phyloP scores from a whole-genome alignment of 2,888 invertebrate genomes.

The Troides oblongomaculatus region DNA sequence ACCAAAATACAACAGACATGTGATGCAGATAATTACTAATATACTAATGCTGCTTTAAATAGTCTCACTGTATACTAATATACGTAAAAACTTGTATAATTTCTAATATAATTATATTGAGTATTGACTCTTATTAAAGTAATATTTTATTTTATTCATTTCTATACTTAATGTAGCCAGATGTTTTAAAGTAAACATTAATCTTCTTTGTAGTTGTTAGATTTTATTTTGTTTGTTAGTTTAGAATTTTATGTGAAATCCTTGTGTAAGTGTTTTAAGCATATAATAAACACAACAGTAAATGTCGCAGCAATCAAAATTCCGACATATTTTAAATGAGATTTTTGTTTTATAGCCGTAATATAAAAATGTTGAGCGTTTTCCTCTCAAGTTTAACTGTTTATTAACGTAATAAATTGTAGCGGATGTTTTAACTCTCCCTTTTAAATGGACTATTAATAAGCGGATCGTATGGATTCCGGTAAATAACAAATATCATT shows the following conservation, averaged over 20 bases:
- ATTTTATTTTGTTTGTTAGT: too few species aligned
- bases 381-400: slow-evolving; percentile 4
- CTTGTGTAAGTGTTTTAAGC: not conserved
- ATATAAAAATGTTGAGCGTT: not conserved
- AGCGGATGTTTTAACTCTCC: not conserved
- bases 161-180: not conserved
- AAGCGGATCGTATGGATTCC: not conserved
- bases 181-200: not conserved
- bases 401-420: slow-evolving; percentile 13
- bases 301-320: slow-evolving; percentile 2
- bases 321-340: slow-evolving; percentile 2
- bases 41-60: too few species aligned
- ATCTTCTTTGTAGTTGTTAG: not conserved
- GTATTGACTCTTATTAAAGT: not conserved
- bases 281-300: not conserved
- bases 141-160: too few species aligned
- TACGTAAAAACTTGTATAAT: too few species aligned
- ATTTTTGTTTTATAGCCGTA: not conserved
- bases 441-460: slow-evolving; percentile 3
- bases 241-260: not conserved
- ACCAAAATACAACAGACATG: too few species aligned
- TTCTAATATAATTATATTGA: too few species aligned
- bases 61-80: too few species aligned
- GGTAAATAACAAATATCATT: too few species aligned
- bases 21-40: too few species aligned